These are phyloP conservation scores for Phyllotreta cruciferae DNA, from an alignment of 2,888 invertebrate genomes.

Conservation along the genomic window DNA sequence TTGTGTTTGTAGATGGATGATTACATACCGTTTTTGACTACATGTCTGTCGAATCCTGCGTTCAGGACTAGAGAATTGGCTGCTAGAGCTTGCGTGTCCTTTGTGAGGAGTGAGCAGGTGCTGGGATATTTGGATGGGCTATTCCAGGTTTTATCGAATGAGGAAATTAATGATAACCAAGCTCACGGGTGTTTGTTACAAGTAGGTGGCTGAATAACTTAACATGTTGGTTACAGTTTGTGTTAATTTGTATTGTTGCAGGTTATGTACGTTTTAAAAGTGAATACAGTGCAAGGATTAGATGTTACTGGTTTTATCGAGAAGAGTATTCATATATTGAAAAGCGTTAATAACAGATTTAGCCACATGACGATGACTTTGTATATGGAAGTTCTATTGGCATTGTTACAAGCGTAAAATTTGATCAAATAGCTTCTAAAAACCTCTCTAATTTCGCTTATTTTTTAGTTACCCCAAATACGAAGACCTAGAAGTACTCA, in stretches of 20 bases:
- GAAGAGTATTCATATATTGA: conserved; percentile 48
- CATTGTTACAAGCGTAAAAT: conserved; percentile 44
- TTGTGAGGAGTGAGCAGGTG: conserved; percentile 60
- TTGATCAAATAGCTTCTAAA: conserved; percentile 34
- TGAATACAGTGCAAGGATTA: conserved; percentile 40
- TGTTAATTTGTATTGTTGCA: conserved; percentile 38
- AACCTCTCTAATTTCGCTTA: no score
- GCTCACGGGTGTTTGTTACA: conserved; percentile 73
- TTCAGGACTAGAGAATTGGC: conserved; percentile 76
- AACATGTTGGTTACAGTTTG: no score
- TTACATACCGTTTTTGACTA: conserved; percentile 70
- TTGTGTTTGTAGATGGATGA: conserved; percentile 64
- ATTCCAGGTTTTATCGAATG: conserved; percentile 45
- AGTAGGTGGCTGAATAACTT: conserved; percentile 60
- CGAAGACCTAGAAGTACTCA: no score
- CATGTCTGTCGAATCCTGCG: conserved; percentile 71
- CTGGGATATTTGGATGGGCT: conserved; percentile 47
- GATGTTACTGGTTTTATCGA: conserved; percentile 43
- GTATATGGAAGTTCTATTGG: conserved; percentile 53
- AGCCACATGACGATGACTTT: conserved; percentile 52
- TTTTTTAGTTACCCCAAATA: no score
- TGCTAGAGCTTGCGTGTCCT: conserved; percentile 71
- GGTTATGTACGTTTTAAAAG: conserved; percentile 51
- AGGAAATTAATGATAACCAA: conserved; percentile 63
- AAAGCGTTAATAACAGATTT: conserved; percentile 44